Percentiles rank a stretch among this genome's conserved stretches.
These are phyloP conservation scores for Musca vetustissima DNA, from an alignment of 1,140 invertebrate species.

Conservation along the genomic window DNA sequence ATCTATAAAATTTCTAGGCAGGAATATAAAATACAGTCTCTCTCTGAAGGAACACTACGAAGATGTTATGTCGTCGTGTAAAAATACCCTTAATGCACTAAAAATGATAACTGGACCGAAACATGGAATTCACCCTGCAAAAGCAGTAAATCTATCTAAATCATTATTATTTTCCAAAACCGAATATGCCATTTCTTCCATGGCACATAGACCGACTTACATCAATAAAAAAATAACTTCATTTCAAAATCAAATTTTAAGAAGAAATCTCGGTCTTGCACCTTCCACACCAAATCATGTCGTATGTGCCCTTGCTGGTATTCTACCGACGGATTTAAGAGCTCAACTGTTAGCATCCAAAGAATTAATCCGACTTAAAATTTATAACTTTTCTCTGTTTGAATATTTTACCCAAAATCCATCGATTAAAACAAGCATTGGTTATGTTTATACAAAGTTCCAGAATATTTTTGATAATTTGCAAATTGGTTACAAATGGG, in stretches of 20 bases:
- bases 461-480: not conserved
- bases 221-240: not conserved
- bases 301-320: not conserved
- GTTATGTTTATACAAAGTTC: not conserved
- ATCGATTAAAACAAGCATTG: not conserved
- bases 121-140: not conserved
- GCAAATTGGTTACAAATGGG: not conserved
- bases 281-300: not conserved
- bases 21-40: not conserved
- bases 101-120: not conserved
- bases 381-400: not conserved
- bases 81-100: not conserved
- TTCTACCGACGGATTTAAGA: not conserved
- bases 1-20: conserved; percentile 1
- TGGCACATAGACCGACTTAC: not conserved
- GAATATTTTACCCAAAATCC: not conserved
- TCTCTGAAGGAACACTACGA: not conserved
- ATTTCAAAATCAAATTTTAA: not conserved
- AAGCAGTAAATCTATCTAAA: not conserved
- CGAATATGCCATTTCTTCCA: not conserved
- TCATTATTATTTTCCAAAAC: not conserved
- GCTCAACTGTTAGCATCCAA: not conserved
- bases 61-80: not conserved
- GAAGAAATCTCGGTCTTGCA: not conserved
- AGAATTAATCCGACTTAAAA: not conserved